These are phyloP conservation scores for Blera fallax DNA, from an alignment of 2,888 invertebrate genomes.

Conservation along the genomic window DNA sequence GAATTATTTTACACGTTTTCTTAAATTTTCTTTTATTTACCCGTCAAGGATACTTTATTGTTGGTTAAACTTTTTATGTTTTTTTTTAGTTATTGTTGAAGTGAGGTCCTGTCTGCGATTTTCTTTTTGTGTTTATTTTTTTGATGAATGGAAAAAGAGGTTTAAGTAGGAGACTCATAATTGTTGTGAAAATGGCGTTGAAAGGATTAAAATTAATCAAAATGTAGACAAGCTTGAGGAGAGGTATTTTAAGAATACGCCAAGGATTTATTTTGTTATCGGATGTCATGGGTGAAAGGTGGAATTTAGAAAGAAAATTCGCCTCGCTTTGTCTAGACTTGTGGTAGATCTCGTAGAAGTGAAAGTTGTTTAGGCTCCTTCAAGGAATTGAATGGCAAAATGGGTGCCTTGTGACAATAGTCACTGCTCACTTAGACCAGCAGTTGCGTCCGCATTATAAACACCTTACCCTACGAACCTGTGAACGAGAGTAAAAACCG, in stretches of 20 bases:
- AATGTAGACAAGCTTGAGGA: not conserved
- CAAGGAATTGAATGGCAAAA: no score
- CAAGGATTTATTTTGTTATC: not conserved
- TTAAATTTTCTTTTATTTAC: slow-evolving; percentile 34
- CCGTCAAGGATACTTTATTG: not conserved
- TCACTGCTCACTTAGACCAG: no score
- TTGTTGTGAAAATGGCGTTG: not conserved
- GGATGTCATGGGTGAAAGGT: not conserved
- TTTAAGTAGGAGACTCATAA: not conserved
- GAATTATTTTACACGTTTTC: slow-evolving; percentile 48
- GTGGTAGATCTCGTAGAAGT: no score
- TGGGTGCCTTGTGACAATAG: no score
- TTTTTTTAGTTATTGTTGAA: no score
- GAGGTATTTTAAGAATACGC: not conserved
- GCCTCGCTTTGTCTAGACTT: no score
- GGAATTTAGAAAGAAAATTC: no score
- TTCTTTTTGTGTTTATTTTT: not conserved
- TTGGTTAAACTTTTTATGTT: not conserved
- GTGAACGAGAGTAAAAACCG: no score
- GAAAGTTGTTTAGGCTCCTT: no score
- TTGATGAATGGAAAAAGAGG: not conserved
- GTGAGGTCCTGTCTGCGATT: slow-evolving; percentile 15
- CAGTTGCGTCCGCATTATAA: no score
- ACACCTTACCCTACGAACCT: no score
- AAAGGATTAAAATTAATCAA: slow-evolving; percentile 8